These are phyloP conservation scores for Lamprologus ornatipinnis DNA, from an alignment of 2,113 vertebrate genomes.

Conservation along the genomic window DNA sequence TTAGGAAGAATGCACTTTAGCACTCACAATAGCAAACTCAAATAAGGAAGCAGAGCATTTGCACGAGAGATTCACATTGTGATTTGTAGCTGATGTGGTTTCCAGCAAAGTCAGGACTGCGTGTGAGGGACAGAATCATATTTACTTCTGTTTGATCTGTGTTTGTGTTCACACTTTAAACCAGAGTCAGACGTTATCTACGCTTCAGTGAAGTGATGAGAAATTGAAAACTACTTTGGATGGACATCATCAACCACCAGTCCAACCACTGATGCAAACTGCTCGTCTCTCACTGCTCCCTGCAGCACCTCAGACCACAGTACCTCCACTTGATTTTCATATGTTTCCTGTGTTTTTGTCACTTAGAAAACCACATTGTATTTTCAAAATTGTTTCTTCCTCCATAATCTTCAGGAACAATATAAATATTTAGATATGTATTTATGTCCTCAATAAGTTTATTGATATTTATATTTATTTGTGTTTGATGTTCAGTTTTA, in stretches of 20 bases:
- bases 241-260: not conserved
- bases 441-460: not conserved
- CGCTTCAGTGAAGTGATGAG: not conserved
- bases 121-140: accelerated
- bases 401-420: not conserved
- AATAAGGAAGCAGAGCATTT: not conserved
- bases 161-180: not conserved
- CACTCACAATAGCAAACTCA: not conserved
- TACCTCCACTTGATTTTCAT: not conserved
- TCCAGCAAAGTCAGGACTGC: accelerated
- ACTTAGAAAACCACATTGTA: accelerated
- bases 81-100: not conserved
- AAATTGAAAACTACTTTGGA: not conserved
- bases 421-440: not conserved
- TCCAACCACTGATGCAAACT: not conserved
- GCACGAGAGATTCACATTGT: not conserved
- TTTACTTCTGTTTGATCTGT: not conserved
- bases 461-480: not conserved
- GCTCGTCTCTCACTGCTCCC: not conserved
- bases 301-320: not conserved
- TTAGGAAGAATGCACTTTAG: accelerated
- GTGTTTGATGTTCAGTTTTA: not conserved
- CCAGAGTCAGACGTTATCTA: not conserved
- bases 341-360: not conserved
- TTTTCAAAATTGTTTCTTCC: not conserved